These are phyloP conservation scores for Ellobius talpinus DNA, from an alignment of 2,113 vertebrate species.

Conservation along the genomic window DNA sequence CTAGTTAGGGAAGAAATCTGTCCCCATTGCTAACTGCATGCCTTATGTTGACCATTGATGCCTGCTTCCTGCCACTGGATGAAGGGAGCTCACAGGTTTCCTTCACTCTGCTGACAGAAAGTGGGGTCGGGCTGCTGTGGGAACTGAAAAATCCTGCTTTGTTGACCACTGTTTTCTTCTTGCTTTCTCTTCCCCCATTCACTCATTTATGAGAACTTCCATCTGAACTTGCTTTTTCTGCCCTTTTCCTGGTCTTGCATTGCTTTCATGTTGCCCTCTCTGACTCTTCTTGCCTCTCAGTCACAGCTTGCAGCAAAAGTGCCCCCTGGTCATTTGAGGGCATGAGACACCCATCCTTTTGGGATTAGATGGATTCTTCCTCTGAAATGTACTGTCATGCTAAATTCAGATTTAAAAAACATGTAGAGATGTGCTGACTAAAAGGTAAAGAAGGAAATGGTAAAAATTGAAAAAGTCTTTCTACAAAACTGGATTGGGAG, in stretches of 20 bases:
- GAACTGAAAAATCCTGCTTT: neutral
- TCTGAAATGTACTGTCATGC: neutral
- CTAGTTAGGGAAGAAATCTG: conserved; percentile 50
- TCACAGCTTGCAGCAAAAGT: neutral
- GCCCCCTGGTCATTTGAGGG: neutral
- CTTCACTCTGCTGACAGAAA: conserved; percentile 1
- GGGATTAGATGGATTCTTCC: neutral
- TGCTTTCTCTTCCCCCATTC: neutral
- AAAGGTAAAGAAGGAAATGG: conserved; percentile 10
- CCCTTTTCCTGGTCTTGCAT: neutral
- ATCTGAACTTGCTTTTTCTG: neutral
- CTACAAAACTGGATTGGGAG: neutral
- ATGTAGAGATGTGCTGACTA: conserved; percentile 11
- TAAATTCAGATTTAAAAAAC: conserved; percentile 46
- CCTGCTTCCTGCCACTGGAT: conserved; percentile 30
- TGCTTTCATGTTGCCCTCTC: neutral
- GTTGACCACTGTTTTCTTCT: neutral
- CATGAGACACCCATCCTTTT: neutral
- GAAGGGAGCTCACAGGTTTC: conserved; percentile 38
- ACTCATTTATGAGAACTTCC: neutral
- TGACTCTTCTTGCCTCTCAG: neutral
- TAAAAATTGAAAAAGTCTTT: conserved; percentile 57
- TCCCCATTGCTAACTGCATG: conserved; percentile 4
- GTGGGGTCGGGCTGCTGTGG: neutral
- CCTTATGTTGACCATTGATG: neutral